Base-by-base conservation (phyloP, 1,140 invertebrate genomes). In the Danaus plexippus region DNA sequence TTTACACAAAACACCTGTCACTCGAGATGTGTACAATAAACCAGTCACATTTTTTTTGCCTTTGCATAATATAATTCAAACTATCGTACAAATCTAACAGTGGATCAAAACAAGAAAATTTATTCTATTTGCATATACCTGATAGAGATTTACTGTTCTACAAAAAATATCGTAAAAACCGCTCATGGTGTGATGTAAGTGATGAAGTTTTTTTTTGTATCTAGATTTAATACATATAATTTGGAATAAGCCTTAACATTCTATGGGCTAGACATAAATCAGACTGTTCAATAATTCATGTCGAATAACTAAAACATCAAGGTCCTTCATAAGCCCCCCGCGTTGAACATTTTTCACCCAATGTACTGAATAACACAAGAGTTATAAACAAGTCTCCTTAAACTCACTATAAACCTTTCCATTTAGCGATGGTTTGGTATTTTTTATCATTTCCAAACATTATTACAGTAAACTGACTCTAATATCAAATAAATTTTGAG, bases 241-340 rank as follows among this genome's bases (percentile, higher is more conserved):
- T 13, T 13, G 11, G 43, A 42, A 43, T 42, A 43, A 10, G 7
- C 42, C 15, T 15, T 52, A 41, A 46, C 49, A 52, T 55, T 46
- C 50, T 47, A 47, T 44, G 46, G 32, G 52, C 59, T 65, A 70
- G 64, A 67, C 71, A 67, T 73, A 73, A 73, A 77, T 76, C 71
- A 73, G 67, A 47, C 62, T 70, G 54, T 68, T 84, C 70, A 61
- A 80, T 82, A 85, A 80, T 82, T 82, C 76, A 84, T 82, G 68
- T 42, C 54, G 62, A 60, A 75, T 76, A 76, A 73, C 68, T 77
- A 73, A 80, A 73, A 63, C 70, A 69, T 54, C 47, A 42, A 55
- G 57, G 52, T 54, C 61, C 67, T 71, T 71, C 71, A 69, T 66
- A 63, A 67, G 66, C 69, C 71, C 72, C 75, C 76, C 69, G 75